These are phyloP conservation scores for Onychorhynchus coronatus DNA, from an alignment of 2,113 vertebrate genomes.

Conservation along the genomic window DNA sequence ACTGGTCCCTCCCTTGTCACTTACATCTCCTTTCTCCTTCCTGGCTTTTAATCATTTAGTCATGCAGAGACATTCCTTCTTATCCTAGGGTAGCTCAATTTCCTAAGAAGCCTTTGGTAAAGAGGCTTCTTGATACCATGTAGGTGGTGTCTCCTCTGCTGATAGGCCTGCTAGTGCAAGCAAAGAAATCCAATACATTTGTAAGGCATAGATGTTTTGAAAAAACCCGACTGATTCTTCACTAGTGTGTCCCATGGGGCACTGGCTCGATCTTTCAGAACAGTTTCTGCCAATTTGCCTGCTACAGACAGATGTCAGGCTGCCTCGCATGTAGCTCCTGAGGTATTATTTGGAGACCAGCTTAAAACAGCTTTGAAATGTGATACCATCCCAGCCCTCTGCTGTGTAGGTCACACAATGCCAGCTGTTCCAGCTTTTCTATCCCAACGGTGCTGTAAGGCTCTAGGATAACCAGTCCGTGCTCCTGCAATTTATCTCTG, in stretches of 20 bases:
- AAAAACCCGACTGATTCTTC: not conserved
- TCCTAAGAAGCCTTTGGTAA: not conserved
- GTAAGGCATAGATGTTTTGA: not conserved
- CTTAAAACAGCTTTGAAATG: not conserved
- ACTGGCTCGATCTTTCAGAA: not conserved
- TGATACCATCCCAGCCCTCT: not conserved
- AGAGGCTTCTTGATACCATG: not conserved
- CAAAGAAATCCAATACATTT: not conserved
- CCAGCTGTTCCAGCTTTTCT: not conserved
- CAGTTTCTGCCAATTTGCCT: not conserved
- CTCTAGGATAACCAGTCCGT: not conserved
- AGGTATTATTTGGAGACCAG: not conserved
- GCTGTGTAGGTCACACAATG: not conserved
- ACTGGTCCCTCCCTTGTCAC: not conserved
- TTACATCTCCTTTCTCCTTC: not conserved
- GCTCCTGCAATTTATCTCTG: not conserved
- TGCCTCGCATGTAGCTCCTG: not conserved
- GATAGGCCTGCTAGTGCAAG: accelerated
- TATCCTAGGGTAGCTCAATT: not conserved
- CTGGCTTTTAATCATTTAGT: not conserved
- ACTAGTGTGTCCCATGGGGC: too few relatives aligned
- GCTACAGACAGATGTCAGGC: not conserved
- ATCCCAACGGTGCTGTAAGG: not conserved
- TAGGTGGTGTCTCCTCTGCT: not conserved
- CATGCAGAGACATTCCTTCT: not conserved